Percentiles rank a stretch among this genome's conserved stretches.
phyloP scores from a whole-genome alignment of 64 coral and sea anemone species.

The Montipora efflorescens region DNA sequence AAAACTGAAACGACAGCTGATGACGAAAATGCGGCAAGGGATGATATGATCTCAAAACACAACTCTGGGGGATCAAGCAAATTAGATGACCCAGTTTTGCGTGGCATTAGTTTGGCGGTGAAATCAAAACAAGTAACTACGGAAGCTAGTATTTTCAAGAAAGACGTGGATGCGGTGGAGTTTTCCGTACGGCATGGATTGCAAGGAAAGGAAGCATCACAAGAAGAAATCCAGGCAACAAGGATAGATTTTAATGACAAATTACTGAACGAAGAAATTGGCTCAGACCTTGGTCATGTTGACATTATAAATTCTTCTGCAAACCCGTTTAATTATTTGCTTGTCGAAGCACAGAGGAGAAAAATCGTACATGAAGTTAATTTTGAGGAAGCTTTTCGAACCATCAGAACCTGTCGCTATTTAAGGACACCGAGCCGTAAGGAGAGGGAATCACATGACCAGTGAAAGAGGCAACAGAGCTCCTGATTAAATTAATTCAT shows the following conservation, averaged over 20 bases:
- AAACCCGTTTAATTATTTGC: constrained; percentile 51
- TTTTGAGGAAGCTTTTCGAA: constrained; percentile 49
- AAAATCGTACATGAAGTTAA: constrained; percentile 4
- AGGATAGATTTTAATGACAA: not conserved
- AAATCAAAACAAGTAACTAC: not conserved
- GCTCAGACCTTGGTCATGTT: not conserved
- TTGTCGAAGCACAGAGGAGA: not conserved
- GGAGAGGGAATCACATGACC: not conserved
- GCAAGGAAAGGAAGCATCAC: not conserved
- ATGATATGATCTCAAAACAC: not conserved
- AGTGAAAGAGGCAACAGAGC: not conserved
- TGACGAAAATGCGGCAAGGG: not conserved
- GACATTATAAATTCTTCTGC: not conserved
- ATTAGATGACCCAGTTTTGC: not conserved
- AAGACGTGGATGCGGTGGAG: not conserved
- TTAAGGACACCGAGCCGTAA: constrained; percentile 41
- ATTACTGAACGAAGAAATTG: not conserved
- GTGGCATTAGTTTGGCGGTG: not conserved
- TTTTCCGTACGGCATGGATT: no score
- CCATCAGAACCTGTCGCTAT: constrained; percentile 51
- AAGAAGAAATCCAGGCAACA: not conserved
- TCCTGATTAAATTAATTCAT: no score
- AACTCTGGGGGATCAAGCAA: not conserved
- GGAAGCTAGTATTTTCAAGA: not conserved
- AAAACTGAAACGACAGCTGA: not conserved